Base-by-base conservation (phyloP, 2,113 vertebrate genomes). In the Ivindomyrus marchei region DNA sequence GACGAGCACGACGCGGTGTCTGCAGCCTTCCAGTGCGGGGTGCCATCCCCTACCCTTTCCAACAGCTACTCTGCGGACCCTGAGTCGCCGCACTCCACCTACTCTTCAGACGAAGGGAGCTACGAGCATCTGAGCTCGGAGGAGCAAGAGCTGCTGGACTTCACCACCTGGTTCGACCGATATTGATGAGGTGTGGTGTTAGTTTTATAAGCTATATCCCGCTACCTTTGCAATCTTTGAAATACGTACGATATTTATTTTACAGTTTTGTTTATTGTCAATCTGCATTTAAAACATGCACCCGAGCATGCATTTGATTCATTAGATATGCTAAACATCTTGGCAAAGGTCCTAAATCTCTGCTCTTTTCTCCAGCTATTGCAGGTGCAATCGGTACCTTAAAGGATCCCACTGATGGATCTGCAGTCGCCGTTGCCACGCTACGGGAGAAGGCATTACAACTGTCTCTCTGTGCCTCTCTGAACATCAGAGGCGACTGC, bases 101-200 rank as follows among this genome's bases (percentile, higher is more conserved):
- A 97, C 93, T 98, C 97, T 0, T 98, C 97, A 1, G 97, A 98
- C 53, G 97, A 97, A 93, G 97, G 97, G 53, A 94, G 96, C 89
- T 97, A 97, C 91, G 97, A 98, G 93, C 96, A 95, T 42, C 96
- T 97, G 87, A 98, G 97, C 93, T 97, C 97, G 0, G 97, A 96
- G 83, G 97, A 97, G 83, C 96, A 96, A 91, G 97, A 98, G 93
- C 96, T 99, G 91, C 95, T 98, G 90, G 97, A 98, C 93, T 97
- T 98, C 94, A 97, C 97, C 27, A 96, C 96, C 90, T 99, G 98
- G 98, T 96, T 98, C 90, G 98, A 97, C 94, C 96, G 95, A 93
- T 98, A 96, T 95, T 98, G 96, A 98, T 21, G 47, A 74, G 50
- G 84, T 85, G 85, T 42, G 74, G 52, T 45, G 31, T 13, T 50